Base-by-base conservation (phyloP, 2,797 vertebrate genomes). In the Premnoplex brunnescens region DNA sequence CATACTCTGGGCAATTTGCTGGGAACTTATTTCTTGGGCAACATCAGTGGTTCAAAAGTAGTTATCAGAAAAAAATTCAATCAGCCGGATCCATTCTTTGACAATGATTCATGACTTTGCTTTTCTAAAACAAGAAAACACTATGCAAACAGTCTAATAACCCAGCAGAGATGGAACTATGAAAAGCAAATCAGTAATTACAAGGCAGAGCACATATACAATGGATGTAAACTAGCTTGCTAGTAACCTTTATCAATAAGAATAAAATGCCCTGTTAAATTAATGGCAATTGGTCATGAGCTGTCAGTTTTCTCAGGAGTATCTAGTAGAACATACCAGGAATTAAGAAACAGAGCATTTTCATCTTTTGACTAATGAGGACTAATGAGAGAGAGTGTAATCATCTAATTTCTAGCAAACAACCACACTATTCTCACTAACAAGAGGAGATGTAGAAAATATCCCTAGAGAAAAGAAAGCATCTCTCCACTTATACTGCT, bases 321-420 rank as follows among this genome's bases (percentile, higher is more conserved):
- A 71, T 93, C 60, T 74, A 62, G 39, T 49, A 83, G 76, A 93
- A 85, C 58, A 58, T 84, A 78, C 16, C 21, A 94, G 43, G 39
- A 96, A 93, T 91, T 92, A 91, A 78, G 69, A 94, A 89, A 85
- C 79, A 55, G 79, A 88, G 46, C 37, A 71, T 74, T 95, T 94
- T 89, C 3, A 9, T 89, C 46, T 93, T 89, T 89, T 91, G 52
- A 55, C 66, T 95, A 92, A 94, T 79, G 84, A 93, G 81, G 49
- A 90, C 75, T 87, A 91, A 77, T 43, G 41, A 86, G 56, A 78
- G 43, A 79, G 34, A 64, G 46, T 49, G 67, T 96, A 92, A 90
- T 96, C 56, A 74, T 83, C 37, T 85, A 78, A 89, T 96, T 93
- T 94, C 76, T 80, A 88, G 74, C 51, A 92, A 95, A 80, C 73